Evolutionary conservation across 2,797 vertebrate genomes (phyloP), one percentile per base, ranked within the genome.

Genomic region (Dendrocincla tyrannina): DNA sequence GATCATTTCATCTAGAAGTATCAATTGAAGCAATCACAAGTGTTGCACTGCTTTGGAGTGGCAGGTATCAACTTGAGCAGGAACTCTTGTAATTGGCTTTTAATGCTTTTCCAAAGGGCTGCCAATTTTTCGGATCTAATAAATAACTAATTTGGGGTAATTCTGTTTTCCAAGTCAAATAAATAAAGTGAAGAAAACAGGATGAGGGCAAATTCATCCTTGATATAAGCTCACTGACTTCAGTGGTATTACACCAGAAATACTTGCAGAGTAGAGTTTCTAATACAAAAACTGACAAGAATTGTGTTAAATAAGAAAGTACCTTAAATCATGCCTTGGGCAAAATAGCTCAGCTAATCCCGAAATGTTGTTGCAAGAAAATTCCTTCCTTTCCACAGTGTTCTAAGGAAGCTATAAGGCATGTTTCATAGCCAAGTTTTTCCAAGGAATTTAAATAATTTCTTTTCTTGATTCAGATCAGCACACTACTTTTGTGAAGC

Each of bases 331-430:
- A 69, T 69, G 83, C 84, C 87, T 60, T 30, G 28, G 91, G 93
- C 80, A 82, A 92, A 91, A 81, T 78, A 84, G 46, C 49, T 96
- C 12, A 5, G 69, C 74, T 89, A 94, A 89, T 94, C 72, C 75
- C 30, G 52, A 93, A 96, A 77, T 93, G 74, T 81, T 96, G 78
- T 85, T 94, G 84, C 42, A 95, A 94, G 91, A 95, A 85, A 86
- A 95, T 86, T 79, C 74, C 72, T 96, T 88, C 76, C 70, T 83
- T 75, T 88, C 55, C 55, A 39, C 47, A 47, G 35, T 59, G 35
- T 91, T 95, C 68, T 79, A n/a, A 27, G 50, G 49, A 17, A 86
- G 30, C 66, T 89, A 42, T n/a, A 44, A 79, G 69, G 32, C 66
- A 68, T 23, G 24, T 62, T 83, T 89, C 10, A 44, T 5, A 68